Evolutionary conservation across 2,888 invertebrate genomes (phyloP).

Genomic region (Lasius fuliginosus): DNA sequence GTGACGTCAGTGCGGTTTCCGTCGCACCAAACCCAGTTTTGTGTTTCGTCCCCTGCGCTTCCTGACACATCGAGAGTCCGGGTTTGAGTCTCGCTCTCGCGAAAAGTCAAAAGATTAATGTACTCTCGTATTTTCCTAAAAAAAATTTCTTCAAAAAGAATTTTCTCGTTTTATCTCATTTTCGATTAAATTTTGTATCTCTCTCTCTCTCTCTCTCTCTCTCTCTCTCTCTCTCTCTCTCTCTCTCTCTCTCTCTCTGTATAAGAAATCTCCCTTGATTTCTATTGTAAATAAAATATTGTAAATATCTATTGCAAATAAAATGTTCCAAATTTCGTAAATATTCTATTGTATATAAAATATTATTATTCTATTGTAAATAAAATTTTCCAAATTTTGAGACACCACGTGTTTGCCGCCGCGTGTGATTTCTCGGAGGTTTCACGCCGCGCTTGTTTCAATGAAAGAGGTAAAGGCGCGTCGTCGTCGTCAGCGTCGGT

Average conservation of each 20-base stretch:
- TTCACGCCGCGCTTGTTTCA: slow-evolving; percentile 50
- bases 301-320: not conserved
- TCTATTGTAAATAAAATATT: no score
- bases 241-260: not conserved
- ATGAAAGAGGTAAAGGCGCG: slow-evolving; percentile 38
- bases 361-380: not conserved
- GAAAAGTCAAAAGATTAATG: not conserved
- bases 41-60: not conserved
- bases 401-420: not conserved
- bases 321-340: slow-evolving; percentile 15
- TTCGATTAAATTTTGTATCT: not conserved
- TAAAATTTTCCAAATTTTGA: slow-evolving; percentile 20
- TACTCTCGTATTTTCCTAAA: not conserved
- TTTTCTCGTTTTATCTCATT: not conserved
- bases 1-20: slow-evolving; percentile 74
- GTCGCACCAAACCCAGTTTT: slow-evolving; percentile 24
- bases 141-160: no score
- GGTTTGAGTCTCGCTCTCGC: not conserved
- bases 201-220: not conserved
- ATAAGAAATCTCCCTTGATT: no score
- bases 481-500: slow-evolving; percentile 34
- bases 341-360: not conserved
- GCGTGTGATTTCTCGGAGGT: slow-evolving; percentile 47
- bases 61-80: slow-evolving; percentile 4
- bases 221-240: slow-evolving; percentile 2